Evolutionary conservation across 1,140 invertebrate species (phyloP), one percentile per base, ranked within the genome.

Genomic region (Drosophila ogumai): DNA sequence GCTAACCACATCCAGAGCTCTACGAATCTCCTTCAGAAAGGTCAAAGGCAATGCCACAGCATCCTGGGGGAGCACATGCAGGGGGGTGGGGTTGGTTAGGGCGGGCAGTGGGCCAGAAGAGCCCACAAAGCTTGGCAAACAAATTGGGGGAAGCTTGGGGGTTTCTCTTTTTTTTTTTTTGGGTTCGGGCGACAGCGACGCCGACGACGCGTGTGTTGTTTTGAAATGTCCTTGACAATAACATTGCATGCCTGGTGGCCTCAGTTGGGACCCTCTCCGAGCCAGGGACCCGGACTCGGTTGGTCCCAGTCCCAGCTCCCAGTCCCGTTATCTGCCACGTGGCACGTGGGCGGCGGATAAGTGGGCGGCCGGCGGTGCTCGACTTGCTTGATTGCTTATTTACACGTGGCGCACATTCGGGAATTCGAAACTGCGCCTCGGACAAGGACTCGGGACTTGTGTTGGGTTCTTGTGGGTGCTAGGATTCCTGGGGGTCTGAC

Each of bases 161-260:
- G 36, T 22, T 17, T 22, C 1, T 22, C 22, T 22, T 2, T 22
- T 22, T 22, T 22, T 22, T 65, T 61, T 28, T 66, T 57, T 38
- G 13, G 56, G 43, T 41, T 47, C 46, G 38, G 41, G n/a, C 36
- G 69, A 65, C 59, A 47, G 55, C 44, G 41, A 44, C 28, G 61
- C n/a, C 55, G 50, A 47, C 63, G 32, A 79, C 75, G 82, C 75
- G 82, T 76, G 82, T 77, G 72, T 75, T 88, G 57, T 81, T 76
- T 82, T 87, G 79, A 87, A 87, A 88, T 88, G 85, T 90, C 85
- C 85, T 88, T 88, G 85, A 84, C 85, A 90, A 90, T 90, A 90
- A 90, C 81, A 90, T 90, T 81, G 78, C 77, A 81, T 85, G 85
- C 73, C 80, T 49, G 69, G 57, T 65, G 80, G 50, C 43, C 56